Evolutionary conservation across 1,140 invertebrate species (phyloP).

Genomic region (Lamellibrachia luymesi): DNA sequence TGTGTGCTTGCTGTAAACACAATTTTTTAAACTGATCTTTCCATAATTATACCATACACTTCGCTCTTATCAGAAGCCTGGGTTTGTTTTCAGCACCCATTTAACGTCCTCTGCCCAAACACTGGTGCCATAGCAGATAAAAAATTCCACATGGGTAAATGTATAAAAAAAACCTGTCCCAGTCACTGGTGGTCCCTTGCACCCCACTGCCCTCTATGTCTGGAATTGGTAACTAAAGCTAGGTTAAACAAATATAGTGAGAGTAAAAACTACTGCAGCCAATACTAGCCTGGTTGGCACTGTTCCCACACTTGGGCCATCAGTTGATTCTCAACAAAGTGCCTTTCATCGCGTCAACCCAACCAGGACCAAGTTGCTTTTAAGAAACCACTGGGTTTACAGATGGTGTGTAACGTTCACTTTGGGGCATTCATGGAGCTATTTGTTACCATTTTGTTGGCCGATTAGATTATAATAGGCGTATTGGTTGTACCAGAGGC

Average conservation of each 20-base stretch:
- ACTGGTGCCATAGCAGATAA: not conserved
- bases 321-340: not conserved
- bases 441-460: not conserved
- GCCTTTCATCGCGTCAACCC: not conserved
- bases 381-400: not conserved
- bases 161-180: not conserved
- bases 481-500: not conserved
- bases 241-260: not conserved
- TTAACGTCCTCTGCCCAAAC: not conserved
- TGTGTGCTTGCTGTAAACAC: too few species aligned
- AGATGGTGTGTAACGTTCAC: not conserved
- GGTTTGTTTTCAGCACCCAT: not conserved
- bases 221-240: not conserved
- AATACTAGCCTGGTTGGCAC: not conserved
- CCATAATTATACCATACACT: too few species aligned
- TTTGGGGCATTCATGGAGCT: not conserved
- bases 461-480: not conserved
- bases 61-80: too few species aligned
- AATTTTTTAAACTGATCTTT: too few species aligned
- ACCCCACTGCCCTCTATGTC: not conserved
- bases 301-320: not conserved
- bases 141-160: not conserved
- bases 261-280: not conserved
- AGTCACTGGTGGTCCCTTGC: not conserved
- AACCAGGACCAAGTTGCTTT: not conserved